Evolutionary conservation across 1,140 invertebrate genomes (phyloP), one percentile per base, ranked within the genome.

Genomic region (Danaus melanippus): DNA sequence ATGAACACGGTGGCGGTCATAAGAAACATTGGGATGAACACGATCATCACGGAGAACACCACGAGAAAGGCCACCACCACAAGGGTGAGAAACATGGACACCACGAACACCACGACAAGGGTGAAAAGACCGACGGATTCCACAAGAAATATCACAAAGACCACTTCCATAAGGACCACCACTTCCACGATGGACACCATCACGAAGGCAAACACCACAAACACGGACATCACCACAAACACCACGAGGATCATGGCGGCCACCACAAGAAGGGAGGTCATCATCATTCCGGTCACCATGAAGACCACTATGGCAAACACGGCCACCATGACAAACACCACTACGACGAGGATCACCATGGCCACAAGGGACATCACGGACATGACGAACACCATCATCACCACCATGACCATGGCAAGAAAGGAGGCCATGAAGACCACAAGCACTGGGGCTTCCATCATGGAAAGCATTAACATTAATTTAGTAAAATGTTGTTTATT

Each of bases 161-260:
- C 71, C 91, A 92, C 69, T 92, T 87, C 79, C 91, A 92, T 72
- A 93, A 92, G 73, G 89, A 92, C 56, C 91, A 92, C 53, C 89
- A 92, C 71, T 91, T 91, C 87, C 90, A 89, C 69, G 89, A 91
- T 66, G 90, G 90, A 72, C 88, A 90, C 70, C 90, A 91, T 70
- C 83, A 90, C 58, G 85, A 81, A 21, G 90, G 90, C 47, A 89
- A 5, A 32, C 21, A 32, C 21, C 21, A 32, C 21, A 32, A 32
- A 5, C 21, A 32, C 21, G 21, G 21, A 32, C 88, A 89, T 66
- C 89, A 92, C 58, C 86, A 91, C 56, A 80, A 80, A 58, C 82
- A 89, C 53, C 90, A 90, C 64, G 86, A 87, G 47, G 83, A 89
- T 39, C 88, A 89, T 55, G 76, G 82, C 56, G 90, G 89, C 8